phyloP scores from a whole-genome alignment of 1,140 invertebrate genomes.

The Camponotus pennsylvanicus region DNA sequence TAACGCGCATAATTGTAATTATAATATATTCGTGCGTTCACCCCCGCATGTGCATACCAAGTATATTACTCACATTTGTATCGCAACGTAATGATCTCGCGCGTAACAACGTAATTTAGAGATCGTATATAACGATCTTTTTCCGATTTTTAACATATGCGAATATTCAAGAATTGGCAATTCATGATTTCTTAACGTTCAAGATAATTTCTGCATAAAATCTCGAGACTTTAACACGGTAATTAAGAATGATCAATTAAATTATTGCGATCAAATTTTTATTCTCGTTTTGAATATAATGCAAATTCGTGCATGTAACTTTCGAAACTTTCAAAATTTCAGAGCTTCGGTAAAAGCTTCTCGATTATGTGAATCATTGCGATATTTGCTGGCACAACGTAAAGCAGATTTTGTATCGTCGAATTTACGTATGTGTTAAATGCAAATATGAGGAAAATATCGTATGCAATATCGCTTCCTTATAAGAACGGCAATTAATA shows the following conservation, averaged over 20 bases:
- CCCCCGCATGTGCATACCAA: not conserved
- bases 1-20: conserved; percentile 42
- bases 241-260: not conserved
- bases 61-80: conserved; percentile 27
- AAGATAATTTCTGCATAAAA: not conserved
- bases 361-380: not conserved
- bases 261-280: not conserved
- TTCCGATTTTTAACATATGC: not conserved
- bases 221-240: not conserved
- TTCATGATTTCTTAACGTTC: not conserved
- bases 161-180: not conserved
- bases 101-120: conserved; percentile 28
- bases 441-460: not conserved
- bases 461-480: not conserved
- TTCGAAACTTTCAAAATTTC: not conserved
- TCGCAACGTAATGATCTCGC: conserved; percentile 23
- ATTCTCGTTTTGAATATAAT: not conserved
- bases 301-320: not conserved
- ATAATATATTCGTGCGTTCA: not conserved
- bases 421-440: not conserved
- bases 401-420: not conserved
- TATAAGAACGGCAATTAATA: conserved; percentile 11
- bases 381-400: not conserved
- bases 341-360: not conserved
- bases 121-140: conserved; percentile 21